A percentile compares a stretch with the other conserved stretches of the same genome.
These are phyloP conservation scores for Bombycilla garrulus DNA, from an alignment of 2,113 vertebrate species.

Conservation along the genomic window DNA sequence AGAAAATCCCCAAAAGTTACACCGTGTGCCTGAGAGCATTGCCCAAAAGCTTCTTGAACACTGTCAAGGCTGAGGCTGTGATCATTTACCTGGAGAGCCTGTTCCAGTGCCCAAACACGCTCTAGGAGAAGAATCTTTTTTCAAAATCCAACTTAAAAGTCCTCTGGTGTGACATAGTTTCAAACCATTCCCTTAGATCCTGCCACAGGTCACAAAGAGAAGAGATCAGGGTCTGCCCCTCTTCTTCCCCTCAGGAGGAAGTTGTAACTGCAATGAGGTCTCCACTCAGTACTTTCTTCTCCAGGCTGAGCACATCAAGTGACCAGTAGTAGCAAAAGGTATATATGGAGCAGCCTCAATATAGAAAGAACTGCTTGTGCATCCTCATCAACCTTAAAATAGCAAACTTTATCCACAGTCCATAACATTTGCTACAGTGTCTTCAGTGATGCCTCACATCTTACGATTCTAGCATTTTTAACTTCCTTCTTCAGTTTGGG, in stretches of 20 bases:
- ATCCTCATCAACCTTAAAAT: not conserved
- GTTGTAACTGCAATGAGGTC: not conserved
- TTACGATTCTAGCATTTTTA: not conserved
- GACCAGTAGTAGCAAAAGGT: not conserved
- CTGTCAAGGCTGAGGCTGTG: not conserved
- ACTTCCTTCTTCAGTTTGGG: not conserved
- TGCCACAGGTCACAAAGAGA: not conserved
- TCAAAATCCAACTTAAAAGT: not conserved
- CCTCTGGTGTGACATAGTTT: not conserved
- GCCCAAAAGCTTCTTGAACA: not conserved
- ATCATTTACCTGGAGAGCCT: not conserved
- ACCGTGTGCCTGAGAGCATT: not conserved
- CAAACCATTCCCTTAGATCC: fast-evolving
- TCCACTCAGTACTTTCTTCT: not conserved
- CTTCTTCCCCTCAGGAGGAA: not conserved
- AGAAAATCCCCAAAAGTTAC: not conserved
- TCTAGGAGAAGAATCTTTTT: not conserved
- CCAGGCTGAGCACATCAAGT: not conserved
- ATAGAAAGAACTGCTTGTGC: not conserved
- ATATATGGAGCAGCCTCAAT: too few relatives aligned
- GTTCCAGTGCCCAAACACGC: not conserved
- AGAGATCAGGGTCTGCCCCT: not conserved
- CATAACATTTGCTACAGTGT: not conserved
- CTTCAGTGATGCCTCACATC: not conserved
- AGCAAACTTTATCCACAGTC: not conserved